A percentile compares a stretch with the other conserved stretches of the same genome.
Evolutionary conservation across 2,888 invertebrate species (phyloP).

Genomic region (Leucozona laternaria): DNA sequence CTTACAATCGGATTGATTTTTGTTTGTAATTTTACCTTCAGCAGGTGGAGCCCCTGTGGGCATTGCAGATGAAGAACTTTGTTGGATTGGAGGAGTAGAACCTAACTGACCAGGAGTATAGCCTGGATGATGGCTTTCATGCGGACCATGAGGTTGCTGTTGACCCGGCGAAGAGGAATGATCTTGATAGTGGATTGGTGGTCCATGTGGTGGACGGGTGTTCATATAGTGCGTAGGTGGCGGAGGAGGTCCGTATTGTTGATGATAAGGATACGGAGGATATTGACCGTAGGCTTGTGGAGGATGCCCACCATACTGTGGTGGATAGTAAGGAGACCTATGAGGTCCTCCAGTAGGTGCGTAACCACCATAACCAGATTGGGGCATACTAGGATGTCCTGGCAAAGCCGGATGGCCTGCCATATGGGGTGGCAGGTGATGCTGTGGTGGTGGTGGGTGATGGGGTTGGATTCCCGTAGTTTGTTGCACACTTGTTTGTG

Average conservation of each 20-base stretch:
- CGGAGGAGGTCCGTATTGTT: conserved; percentile 82
- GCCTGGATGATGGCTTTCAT: conserved; percentile 73
- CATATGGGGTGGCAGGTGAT: conserved; percentile 82
- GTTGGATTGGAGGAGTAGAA: conserved; percentile 70
- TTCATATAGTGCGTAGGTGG: conserved; percentile 81
- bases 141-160: conserved; percentile 77
- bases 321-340: conserved; percentile 83
- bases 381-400: conserved; percentile 80
- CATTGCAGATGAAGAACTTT: conserved; percentile 69
- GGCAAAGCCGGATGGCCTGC: conserved; percentile 81
- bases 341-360: conserved; percentile 81
- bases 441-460: conserved; percentile 79
- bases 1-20: conserved; percentile 27
- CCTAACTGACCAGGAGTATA: conserved; percentile 70
- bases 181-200: conserved; percentile 78
- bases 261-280: conserved; percentile 83
- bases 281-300: conserved; percentile 82
- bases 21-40: conserved; percentile 72
- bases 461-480: conserved; percentile 79
- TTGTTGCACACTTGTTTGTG: conserved; percentile 53
- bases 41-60: conserved; percentile 65
- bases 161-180: conserved; percentile 77
- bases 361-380: conserved; percentile 82
- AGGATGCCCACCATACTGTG: conserved; percentile 83
- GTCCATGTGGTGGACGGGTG: conserved; percentile 78